A percentile compares a stretch with the other conserved stretches of the same genome.
These are phyloP conservation scores for Xanthia icteritia DNA, from an alignment of 2,888 invertebrate species.

Conservation along the genomic window DNA sequence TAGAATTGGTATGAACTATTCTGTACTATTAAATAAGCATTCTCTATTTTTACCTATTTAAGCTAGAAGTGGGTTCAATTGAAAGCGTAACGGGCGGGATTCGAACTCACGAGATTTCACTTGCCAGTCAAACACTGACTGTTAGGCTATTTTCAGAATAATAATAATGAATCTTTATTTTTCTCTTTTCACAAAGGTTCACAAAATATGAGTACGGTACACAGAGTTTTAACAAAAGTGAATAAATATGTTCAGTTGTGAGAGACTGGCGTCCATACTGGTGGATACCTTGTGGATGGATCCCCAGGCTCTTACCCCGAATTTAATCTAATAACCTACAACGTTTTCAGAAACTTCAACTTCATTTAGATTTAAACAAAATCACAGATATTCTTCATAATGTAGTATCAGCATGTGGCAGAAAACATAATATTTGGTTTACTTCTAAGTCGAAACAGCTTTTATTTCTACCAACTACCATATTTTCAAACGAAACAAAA, in stretches of 20 bases:
- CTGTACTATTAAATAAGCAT: too few species aligned
- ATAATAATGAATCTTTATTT: background rate
- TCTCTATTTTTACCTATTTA: too few species aligned
- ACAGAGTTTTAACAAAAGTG: too few species aligned
- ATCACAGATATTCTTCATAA: background rate
- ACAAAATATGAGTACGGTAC: too few species aligned
- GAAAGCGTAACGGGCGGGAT: too few species aligned
- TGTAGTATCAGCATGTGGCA: background rate
- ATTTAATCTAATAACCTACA: background rate
- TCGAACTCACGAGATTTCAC: background rate
- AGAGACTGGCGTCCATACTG: too few species aligned
- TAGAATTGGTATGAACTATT: too few species aligned
- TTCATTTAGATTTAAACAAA: background rate
- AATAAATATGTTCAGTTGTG: too few species aligned
- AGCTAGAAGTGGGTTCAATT: background rate
- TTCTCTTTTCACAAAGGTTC: too few species aligned
- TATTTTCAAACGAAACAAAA: constrained; percentile 36
- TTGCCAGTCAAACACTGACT: background rate
- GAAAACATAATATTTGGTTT: background rate
- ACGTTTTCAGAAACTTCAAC: background rate
- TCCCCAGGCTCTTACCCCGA: too few species aligned
- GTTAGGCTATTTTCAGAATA: background rate
- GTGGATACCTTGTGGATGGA: too few species aligned
- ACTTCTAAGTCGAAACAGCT: constrained; percentile 16
- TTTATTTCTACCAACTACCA: background rate